phyloP scores from a whole-genome alignment of 2,113 vertebrate species.

The Mobula hypostoma region DNA sequence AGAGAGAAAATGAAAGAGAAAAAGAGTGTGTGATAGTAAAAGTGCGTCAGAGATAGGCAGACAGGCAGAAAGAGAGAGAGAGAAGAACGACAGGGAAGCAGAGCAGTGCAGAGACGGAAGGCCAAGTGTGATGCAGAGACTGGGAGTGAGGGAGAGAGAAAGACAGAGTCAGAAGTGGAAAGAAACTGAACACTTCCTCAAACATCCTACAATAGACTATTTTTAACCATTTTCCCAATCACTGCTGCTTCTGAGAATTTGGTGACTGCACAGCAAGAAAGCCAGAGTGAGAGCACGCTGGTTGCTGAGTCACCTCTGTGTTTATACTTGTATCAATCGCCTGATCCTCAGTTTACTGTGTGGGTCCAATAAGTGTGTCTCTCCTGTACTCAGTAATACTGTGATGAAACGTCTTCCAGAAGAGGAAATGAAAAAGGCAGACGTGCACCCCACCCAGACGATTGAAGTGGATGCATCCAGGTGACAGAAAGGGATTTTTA shows the following conservation, averaged over 20 bases:
- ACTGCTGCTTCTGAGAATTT: too few species aligned
- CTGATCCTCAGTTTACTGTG: background rate
- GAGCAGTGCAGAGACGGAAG: too few species aligned
- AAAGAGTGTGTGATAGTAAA: background rate
- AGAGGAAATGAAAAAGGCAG: background rate
- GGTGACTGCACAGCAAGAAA: too few species aligned
- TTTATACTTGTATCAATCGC: background rate
- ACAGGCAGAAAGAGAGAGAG: background rate
- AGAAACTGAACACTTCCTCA: background rate
- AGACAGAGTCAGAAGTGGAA: background rate
- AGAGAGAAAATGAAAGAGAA: background rate
- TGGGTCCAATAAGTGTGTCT: background rate
- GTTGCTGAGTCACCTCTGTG: background rate
- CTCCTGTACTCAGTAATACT: background rate
- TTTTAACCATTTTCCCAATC: background rate
- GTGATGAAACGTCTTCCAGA: background rate
- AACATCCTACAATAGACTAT: background rate
- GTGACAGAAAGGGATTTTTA: background rate
- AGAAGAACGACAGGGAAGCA: background rate
- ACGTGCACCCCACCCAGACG: background rate
- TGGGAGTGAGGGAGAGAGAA: background rate
- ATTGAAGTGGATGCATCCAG: background rate
- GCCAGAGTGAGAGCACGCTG: background rate
- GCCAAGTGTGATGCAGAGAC: background rate
- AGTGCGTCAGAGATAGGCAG: too few species aligned